phyloP scores from a whole-genome alignment of 2,888 invertebrate species.

The Drosophila meridionalis region DNA sequence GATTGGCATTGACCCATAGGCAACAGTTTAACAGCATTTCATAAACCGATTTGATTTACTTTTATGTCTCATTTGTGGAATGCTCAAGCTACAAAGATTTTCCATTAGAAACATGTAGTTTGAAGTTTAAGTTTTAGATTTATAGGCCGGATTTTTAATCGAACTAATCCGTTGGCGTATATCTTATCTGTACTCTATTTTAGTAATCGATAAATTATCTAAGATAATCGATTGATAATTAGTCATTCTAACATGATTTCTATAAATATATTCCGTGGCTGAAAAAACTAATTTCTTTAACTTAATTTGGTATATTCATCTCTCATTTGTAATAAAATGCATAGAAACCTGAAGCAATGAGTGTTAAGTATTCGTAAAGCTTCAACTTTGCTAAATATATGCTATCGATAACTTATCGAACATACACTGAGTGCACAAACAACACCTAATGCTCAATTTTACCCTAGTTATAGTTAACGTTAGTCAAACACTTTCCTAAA shows the following conservation, averaged over 20 bases:
- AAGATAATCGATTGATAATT: background rate
- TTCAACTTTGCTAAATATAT: background rate
- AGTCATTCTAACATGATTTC: background rate
- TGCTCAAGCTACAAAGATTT: constrained; percentile 1
- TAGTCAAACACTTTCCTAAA: background rate
- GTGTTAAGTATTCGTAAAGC: background rate
- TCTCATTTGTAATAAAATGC: background rate
- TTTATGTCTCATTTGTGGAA: constrained; percentile 1
- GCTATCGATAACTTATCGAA: constrained; percentile 15
- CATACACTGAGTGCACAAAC: background rate
- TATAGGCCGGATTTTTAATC: background rate
- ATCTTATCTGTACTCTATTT: background rate
- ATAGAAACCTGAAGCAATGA: background rate
- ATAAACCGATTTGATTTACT: constrained; percentile 15
- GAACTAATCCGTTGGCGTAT: background rate
- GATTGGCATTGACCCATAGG: constrained; percentile 52
- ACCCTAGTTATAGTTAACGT: background rate
- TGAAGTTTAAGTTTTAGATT: background rate
- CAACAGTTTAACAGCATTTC: constrained; percentile 8
- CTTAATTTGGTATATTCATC: no score
- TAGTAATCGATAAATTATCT: background rate
- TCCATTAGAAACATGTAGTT: background rate
- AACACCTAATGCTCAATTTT: background rate
- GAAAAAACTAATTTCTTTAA: no score
- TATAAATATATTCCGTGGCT: no score